Percentiles rank a stretch among this genome's conserved stretches.
Conservation (phyloP, 2,888 invertebrate genomes). For the Cenopis cana region DNA sequence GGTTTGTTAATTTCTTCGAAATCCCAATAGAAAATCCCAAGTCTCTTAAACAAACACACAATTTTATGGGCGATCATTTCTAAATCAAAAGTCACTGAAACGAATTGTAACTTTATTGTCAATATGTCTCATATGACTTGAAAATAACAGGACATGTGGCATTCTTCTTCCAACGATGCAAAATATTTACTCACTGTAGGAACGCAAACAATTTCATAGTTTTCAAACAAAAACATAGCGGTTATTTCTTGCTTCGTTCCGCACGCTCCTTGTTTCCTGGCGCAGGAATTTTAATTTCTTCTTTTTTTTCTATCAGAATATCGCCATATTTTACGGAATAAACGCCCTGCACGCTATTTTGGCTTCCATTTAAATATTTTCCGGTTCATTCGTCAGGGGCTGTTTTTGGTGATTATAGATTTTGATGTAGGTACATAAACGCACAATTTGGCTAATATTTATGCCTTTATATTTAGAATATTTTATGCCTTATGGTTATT, state of each 20-base stretch:
- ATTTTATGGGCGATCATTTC: conserved; percentile 1
- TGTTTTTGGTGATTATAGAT: conserved; percentile 75
- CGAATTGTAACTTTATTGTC: background rate
- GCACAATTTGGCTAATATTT: conserved; percentile 42
- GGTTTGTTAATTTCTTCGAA: too few relatives aligned
- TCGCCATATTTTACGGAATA: conserved; percentile 78
- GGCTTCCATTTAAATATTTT: conserved; percentile 83
- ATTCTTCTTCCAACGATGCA: background rate
- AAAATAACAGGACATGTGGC: background rate
- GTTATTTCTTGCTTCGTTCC: conserved; percentile 68
- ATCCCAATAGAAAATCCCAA: background rate
- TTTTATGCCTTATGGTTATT: too few relatives aligned
- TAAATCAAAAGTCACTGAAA: conserved; percentile 1
- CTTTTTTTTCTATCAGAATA: conserved; percentile 64
- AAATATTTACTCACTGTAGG: conserved; percentile 47
- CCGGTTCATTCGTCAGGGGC: conserved; percentile 80
- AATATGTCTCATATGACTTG: background rate
- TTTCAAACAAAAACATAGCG: conserved; percentile 58
- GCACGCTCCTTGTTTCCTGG: conserved; percentile 73
- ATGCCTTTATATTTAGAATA: too few relatives aligned
- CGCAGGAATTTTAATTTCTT: conserved; percentile 72
- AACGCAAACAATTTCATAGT: conserved; percentile 65
- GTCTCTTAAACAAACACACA: conserved; percentile 13
- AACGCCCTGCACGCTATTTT: conserved; percentile 75
- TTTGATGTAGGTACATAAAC: conserved; percentile 63